A percentile compares a stretch with the other conserved stretches of the same genome.
phyloP scores from a whole-genome alignment of 2,797 vertebrate genomes.

The Argyrosomus regius region DNA sequence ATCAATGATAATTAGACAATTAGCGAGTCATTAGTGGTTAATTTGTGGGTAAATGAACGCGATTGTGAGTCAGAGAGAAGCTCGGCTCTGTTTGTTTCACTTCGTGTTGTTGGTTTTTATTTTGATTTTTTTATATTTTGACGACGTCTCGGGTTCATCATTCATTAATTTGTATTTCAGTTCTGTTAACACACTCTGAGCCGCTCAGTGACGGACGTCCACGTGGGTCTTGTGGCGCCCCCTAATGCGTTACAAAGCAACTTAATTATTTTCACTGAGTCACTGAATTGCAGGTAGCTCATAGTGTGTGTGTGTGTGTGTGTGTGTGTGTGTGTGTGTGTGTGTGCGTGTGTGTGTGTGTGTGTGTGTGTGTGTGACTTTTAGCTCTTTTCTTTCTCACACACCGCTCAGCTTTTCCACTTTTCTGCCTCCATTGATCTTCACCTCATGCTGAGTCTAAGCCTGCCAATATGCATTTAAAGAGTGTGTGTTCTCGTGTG shows the following conservation, averaged over 20 bases:
- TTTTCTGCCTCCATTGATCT: slow-evolving; percentile 52
- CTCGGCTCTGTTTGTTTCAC: neutral
- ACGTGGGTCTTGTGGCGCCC: slow-evolving; percentile 8
- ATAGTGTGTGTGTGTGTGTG: slow-evolving; percentile 1
- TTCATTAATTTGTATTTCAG: neutral
- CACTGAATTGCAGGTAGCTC: slow-evolving; percentile 5
- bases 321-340: neutral
- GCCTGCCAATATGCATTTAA: slow-evolving; percentile 38
- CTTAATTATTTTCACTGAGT: slow-evolving; percentile 2
- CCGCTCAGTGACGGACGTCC: neutral
- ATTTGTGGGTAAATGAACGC: slow-evolving; percentile 32
- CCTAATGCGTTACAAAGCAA: neutral
- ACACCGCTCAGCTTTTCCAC: slow-evolving; percentile 24
- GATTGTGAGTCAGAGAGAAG: slow-evolving; percentile 15
- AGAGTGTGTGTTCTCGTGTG: slow-evolving; percentile 9
- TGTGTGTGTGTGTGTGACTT: neutral
- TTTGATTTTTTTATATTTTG: neutral
- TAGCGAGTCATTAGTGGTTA: slow-evolving; percentile 36
- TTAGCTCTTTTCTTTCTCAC: neutral
- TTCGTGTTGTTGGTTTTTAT: neutral
- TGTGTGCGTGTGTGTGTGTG: neutral
- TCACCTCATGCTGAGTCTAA: slow-evolving; percentile 47
- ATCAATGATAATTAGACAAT: slow-evolving; percentile 47
- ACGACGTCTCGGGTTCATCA: neutral
- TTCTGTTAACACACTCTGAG: neutral